Evolutionary conservation across 2,113 vertebrate species (phyloP).

Genomic region (Melanerpes formicivorus): DNA sequence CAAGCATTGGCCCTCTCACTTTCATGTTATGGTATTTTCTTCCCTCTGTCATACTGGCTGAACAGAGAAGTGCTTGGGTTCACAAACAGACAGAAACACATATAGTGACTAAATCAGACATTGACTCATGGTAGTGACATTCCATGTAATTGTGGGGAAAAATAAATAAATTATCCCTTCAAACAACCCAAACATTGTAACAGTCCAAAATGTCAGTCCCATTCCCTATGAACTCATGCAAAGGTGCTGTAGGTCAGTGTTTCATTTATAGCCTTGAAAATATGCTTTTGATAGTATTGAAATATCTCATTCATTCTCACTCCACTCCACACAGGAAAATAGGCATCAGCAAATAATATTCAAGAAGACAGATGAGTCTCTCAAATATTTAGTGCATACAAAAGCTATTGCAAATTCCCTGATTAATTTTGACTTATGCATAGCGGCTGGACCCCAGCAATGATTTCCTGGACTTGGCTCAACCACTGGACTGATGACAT

Average conservation of each 20-base stretch:
- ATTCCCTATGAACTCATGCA: not conserved
- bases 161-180: not conserved
- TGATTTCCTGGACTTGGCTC: conserved; percentile 28
- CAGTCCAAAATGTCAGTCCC: not conserved
- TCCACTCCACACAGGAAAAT: not conserved
- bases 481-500: conserved; percentile 8
- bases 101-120: not conserved
- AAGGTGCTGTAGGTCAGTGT: not conserved
- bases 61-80: not conserved
- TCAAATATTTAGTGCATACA: not conserved
- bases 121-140: not conserved
- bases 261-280: conserved; percentile 2
- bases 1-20: not conserved
- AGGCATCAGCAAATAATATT: not conserved
- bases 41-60: not conserved
- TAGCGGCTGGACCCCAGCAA: not conserved
- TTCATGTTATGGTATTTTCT: not conserved
- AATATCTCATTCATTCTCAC: not conserved
- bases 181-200: not conserved
- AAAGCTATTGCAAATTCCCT: not conserved
- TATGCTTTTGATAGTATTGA: not conserved
- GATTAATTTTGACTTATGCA: conserved; percentile 5
- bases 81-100: not conserved
- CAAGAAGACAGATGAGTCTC: not conserved
- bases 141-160: not conserved